Evolutionary conservation across 2,113 vertebrate genomes (phyloP).

Genomic region (Nansenia antarctica): DNA sequence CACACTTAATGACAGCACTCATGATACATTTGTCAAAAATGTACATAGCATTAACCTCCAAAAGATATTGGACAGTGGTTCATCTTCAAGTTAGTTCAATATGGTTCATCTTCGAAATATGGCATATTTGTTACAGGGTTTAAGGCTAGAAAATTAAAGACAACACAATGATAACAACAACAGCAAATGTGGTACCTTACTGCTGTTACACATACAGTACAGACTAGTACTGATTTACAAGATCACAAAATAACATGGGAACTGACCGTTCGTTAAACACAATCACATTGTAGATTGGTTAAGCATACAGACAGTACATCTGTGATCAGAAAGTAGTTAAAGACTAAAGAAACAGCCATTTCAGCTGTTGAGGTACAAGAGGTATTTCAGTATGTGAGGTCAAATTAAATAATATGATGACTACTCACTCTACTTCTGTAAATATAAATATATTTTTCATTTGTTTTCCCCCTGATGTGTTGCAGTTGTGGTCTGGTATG

Average conservation of each 20-base stretch:
- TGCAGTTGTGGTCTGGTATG: slow-evolving; percentile 74
- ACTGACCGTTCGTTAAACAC: neutral
- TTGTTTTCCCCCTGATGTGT: slow-evolving; percentile 62
- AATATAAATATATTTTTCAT: slow-evolving; percentile 21
- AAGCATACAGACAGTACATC: neutral
- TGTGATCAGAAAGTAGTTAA: neutral
- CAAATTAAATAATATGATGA: neutral
- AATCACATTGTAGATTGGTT: neutral
- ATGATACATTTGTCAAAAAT: too few relatives aligned
- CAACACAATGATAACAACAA: too few relatives aligned
- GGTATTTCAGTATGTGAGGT: neutral
- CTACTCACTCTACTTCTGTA: neutral
- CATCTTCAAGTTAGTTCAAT: too few relatives aligned
- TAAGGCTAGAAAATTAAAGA: neutral
- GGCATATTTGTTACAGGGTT: too few relatives aligned
- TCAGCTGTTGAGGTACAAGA: neutral
- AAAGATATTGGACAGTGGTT: too few relatives aligned
- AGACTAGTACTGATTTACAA: neutral
- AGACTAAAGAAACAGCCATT: neutral
- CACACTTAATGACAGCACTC: too few relatives aligned
- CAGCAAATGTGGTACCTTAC: neutral
- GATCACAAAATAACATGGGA: neutral
- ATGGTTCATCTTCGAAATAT: too few relatives aligned
- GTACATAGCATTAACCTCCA: too few relatives aligned
- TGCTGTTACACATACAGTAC: neutral